Conservation (phyloP, 2,797 vertebrate genomes). For the Pseudochirops corinnae region DNA sequence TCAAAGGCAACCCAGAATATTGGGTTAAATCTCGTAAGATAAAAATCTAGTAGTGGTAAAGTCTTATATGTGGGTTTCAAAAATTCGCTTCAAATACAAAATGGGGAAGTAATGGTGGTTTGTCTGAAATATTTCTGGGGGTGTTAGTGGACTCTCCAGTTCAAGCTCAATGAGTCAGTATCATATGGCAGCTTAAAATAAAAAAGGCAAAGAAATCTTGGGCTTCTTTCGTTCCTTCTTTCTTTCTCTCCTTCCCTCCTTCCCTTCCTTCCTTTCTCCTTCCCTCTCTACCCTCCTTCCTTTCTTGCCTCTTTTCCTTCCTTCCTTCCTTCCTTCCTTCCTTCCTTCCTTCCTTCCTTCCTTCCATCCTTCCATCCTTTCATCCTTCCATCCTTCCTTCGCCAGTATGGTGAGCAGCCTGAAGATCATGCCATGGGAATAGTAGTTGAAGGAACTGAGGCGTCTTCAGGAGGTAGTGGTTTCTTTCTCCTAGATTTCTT, state of each 20-base stretch:
- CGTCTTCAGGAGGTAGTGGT: neutral
- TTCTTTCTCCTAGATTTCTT: neutral
- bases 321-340: too few species aligned
- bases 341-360: neutral
- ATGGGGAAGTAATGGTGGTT: neutral
- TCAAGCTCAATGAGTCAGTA: too few species aligned
- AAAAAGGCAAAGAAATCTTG: neutral
- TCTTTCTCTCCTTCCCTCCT: too few species aligned
- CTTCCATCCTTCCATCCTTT: too few species aligned
- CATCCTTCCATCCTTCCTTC: neutral
- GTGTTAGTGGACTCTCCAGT: too few species aligned
- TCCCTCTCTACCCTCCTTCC: too few species aligned
- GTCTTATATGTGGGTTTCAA: neutral
- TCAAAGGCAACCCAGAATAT: neutral
- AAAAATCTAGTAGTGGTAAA: neutral
- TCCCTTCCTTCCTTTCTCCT: too few species aligned
- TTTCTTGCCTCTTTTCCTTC: too few species aligned
- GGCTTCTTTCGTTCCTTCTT: neutral
- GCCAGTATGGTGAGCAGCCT: neutral
- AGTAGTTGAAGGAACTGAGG: neutral
- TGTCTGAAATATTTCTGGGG: too few species aligned
- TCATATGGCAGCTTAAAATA: too few species aligned
- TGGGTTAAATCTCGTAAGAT: neutral
- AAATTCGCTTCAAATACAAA: neutral
- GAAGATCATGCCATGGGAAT: neutral